Evolutionary conservation across 2,797 vertebrate species (phyloP).

Genomic region (Meriones psammophilus): DNA sequence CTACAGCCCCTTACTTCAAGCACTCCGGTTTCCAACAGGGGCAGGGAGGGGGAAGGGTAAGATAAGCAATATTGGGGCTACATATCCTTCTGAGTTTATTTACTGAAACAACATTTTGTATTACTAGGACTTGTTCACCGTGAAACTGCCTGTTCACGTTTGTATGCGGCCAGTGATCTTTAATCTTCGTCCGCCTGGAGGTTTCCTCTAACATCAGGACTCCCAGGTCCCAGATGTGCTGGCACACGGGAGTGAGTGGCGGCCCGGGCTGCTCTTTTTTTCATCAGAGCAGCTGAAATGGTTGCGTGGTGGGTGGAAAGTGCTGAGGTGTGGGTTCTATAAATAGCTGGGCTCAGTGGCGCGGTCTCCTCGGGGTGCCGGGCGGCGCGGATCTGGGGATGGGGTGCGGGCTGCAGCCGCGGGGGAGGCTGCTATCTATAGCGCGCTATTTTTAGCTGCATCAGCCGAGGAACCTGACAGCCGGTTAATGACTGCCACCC

Average conservation of each 20-base stretch:
- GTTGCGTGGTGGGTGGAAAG: conserved; percentile 91
- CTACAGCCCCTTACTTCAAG: not conserved
- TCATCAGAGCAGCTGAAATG: conserved; percentile 89
- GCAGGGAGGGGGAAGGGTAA: too few relatives aligned
- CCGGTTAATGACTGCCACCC: conserved; percentile 82
- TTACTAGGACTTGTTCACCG: conserved; percentile 80
- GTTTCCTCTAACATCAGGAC: conserved; percentile 85
- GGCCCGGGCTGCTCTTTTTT: conserved; percentile 85
- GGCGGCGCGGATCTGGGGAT: not conserved
- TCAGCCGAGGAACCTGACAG: conserved; percentile 80
- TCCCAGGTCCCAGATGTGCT: conserved; percentile 83
- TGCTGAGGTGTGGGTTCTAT: conserved; percentile 92
- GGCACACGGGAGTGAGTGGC: conserved; percentile 85
- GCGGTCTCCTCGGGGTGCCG: conserved; percentile 87
- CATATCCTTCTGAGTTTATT: conserved; percentile 85
- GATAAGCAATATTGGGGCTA: not conserved
- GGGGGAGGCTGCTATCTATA: conserved; percentile 83
- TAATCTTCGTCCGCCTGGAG: conserved; percentile 87
- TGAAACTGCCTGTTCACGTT: conserved; percentile 84
- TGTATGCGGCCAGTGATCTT: conserved; percentile 87
- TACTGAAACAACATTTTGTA: conserved; percentile 83
- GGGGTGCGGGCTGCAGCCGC: conserved; percentile 47
- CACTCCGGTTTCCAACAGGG: not conserved
- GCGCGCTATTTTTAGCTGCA: conserved; percentile 83
- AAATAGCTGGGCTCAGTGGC: conserved; percentile 88